phyloP scores from a whole-genome alignment of 2,113 vertebrate genomes.

The Hemicordylus capensis region DNA sequence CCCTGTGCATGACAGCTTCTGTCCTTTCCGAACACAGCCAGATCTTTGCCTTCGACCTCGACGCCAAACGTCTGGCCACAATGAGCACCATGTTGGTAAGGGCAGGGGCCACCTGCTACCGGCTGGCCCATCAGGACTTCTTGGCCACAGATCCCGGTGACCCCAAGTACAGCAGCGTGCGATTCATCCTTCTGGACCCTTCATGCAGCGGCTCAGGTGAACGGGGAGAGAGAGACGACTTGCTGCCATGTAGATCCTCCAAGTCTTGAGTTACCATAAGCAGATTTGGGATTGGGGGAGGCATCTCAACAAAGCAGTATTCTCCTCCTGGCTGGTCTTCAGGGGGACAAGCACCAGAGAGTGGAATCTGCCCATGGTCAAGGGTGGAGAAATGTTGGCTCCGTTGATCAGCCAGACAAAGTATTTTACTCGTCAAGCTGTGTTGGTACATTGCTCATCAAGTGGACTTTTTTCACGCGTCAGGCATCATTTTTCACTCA shows the following conservation, averaged over 20 bases:
- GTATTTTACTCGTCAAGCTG: too few relatives aligned
- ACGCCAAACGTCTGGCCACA: conserved; percentile 88
- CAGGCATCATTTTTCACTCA: too few relatives aligned
- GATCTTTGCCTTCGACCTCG: conserved; percentile 93
- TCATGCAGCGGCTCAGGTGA: conserved; percentile 97
- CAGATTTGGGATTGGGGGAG: too few relatives aligned
- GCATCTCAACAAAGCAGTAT: too few relatives aligned
- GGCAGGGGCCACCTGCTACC: conserved; percentile 87
- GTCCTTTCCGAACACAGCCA: conserved; percentile 64
- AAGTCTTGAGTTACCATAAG: not conserved
- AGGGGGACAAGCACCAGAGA: too few relatives aligned
- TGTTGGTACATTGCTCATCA: too few relatives aligned
- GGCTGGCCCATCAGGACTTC: conserved; percentile 90
- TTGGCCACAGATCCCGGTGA: conserved; percentile 80
- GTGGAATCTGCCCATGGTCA: too few relatives aligned
- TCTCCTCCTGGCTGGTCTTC: too few relatives aligned
- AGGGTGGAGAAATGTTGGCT: too few relatives aligned
- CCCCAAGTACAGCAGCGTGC: conserved; percentile 80
- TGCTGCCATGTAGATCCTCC: not conserved
- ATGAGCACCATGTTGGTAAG: conserved; percentile 92
- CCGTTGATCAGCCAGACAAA: too few relatives aligned
- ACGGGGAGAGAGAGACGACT: rapidly evolving
- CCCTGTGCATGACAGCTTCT: too few relatives aligned
- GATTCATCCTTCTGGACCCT: conserved; percentile 89
- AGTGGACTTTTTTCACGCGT: too few relatives aligned